A percentile compares a stretch with the other conserved stretches of the same genome.
Conservation (phyloP, 2,888 invertebrate genomes). For the Nomada fucata region DNA sequence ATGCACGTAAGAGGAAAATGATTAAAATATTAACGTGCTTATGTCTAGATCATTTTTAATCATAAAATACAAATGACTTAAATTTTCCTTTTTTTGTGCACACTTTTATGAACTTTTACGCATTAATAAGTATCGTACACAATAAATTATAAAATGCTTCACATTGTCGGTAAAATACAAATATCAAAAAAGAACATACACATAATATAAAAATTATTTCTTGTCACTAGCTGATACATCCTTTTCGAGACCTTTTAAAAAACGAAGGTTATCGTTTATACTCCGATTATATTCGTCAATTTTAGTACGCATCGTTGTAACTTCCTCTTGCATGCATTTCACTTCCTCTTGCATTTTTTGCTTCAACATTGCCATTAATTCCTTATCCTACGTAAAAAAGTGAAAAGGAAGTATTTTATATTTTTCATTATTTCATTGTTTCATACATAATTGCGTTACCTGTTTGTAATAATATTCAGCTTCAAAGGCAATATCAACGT, state of each 20-base stretch:
- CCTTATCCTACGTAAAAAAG: slow-evolving; percentile 67
- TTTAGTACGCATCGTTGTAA: slow-evolving; percentile 71
- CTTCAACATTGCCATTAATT: slow-evolving; percentile 70
- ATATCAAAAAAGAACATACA: background rate
- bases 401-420: background rate
- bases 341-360: slow-evolving; percentile 75
- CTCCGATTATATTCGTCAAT: slow-evolving; percentile 75
- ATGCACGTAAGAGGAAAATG: background rate
- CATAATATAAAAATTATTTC: slow-evolving; percentile 38
- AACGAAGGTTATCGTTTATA: slow-evolving; percentile 75
- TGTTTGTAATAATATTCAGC: slow-evolving; percentile 76
- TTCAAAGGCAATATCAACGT: slow-evolving; percentile 67
- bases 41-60: background rate
- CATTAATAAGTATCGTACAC: background rate
- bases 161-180: background rate
- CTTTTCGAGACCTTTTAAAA: slow-evolving; percentile 73
- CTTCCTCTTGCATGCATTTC: slow-evolving; percentile 72
- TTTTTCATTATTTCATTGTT: background rate
- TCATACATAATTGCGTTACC: slow-evolving; percentile 55
- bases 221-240: slow-evolving; percentile 61
- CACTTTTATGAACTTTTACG: background rate
- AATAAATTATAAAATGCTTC: background rate
- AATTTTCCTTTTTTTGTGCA: background rate
- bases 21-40: background rate
- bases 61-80: background rate